Evolutionary conservation across 2,888 invertebrate species (phyloP), one percentile per base, ranked within the genome.

Genomic region (Hirtodrosophila histrioides): DNA sequence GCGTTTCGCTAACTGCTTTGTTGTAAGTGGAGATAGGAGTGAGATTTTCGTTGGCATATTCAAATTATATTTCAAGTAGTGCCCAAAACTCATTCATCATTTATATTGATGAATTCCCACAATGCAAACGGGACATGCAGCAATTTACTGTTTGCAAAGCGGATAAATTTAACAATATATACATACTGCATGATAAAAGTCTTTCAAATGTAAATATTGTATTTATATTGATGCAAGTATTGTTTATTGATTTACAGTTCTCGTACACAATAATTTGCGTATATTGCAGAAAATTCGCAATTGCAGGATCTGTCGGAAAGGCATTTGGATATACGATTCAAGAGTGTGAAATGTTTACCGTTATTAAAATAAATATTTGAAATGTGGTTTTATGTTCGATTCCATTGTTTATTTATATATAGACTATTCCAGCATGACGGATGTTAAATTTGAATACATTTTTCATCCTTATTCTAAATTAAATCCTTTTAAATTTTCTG

Each of bases 191-290:
- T 17, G 46, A 51, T 78, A 66, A 70, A 70, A 64, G 50, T 67
- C 65, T 65, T 75, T 79, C 62, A 60, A 77, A 69, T 69, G 70
- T 48, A 70, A 75, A 83, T 79, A 68, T 69, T 58, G 50, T 74
- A 71, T 84, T 78, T 71, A 64, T 69, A 61, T 76, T 69, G 75
- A 44, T 44, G 60, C 55, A 53, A 55, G 61, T 69, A 63, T 67
- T 60, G 74, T 56, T 69, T 82, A 78, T 84, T 78, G 78, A 81
- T 81, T 76, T 63, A 68, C 58, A 53, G 49, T 31, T 31, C 31
- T 9, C 40, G 41, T 35, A 45, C 17, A 35, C 8, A 33, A 36
- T 11, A 24, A 36, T 29, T 2, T 17, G 33, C 41, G 17, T 24
- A 46, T 57, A 46, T 17, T 61, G 60, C 49, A 46, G 45, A 54